Base-by-base conservation (phyloP, 2,113 vertebrate genomes). In the Enhydra lutris region DNA sequence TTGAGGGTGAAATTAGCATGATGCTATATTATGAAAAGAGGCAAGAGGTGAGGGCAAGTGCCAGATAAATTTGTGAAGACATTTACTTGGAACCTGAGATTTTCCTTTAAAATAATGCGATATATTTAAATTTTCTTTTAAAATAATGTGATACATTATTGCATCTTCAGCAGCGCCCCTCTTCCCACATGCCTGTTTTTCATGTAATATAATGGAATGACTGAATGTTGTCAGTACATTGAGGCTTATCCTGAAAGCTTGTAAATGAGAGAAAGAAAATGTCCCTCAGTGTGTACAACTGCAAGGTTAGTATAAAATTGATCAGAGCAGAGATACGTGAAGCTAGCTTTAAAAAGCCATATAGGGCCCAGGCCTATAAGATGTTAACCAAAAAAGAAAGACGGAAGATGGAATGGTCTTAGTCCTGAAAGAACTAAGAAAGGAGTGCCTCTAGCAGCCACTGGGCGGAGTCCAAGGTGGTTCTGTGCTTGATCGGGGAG, bases 11-110 rank as follows among this genome's bases (percentile, higher is more conserved):
- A 89, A 55, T 90, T 73, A 71, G 9, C 61, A 73, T 4, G 45
- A 17, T 94, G 14, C 42, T 88, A 4, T 23, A 12, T 94, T 87
- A 80, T 36, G 74, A 84, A 65, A 45, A 71, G 14, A 71, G 34
- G 24, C 2, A 1, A 39, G 11, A 18, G 23, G 23, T 85, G 8
- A 47, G 31, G 39, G 23, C 14, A 96, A 15, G 4, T 73, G 8
- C 74, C 24, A 52, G 84, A 36, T 84, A 69, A 14, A 14, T 85
- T 76, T 96, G 14, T 85, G 63, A 89, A 89, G 20, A 88, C 55
- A 85, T 79, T 97, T 97, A 71, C 47, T 96, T 95, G 42, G 10
- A 96, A 84, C 5, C 50, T 57, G 29, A 42, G n/a, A 71, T 61
- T 86, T 85, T 95, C 47, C 13, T 47, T 42, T 47, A 71, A 85